These are phyloP conservation scores for Macrobrachium rosenbergii DNA, from an alignment of 1,140 invertebrate genomes.

Conservation along the genomic window DNA sequence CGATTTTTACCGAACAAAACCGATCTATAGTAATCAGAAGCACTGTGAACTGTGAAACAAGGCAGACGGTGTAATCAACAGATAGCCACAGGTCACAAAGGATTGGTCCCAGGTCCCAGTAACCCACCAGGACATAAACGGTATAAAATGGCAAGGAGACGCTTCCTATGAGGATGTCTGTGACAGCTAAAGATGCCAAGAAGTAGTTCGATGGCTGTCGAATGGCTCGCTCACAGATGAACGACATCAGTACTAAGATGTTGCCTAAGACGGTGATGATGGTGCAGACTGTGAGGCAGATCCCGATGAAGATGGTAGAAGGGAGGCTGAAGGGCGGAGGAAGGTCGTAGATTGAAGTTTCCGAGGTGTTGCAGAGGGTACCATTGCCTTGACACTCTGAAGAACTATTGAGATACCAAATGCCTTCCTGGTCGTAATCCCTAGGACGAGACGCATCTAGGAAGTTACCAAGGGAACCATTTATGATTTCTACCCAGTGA, in stretches of 20 bases:
- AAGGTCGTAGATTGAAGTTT: constrained; percentile 38
- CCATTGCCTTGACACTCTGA: constrained; percentile 4
- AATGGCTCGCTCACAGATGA: constrained; percentile 96
- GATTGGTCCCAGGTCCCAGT: constrained; percentile 96
- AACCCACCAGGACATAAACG: constrained; percentile 94
- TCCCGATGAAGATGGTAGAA: constrained; percentile 92
- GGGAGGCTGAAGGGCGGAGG: constrained; percentile 81
- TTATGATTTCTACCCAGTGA: no score
- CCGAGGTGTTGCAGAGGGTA: not conserved
- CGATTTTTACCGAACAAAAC: constrained; percentile 99
- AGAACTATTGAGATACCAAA: not conserved
- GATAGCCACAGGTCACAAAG: constrained; percentile 99
- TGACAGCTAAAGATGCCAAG: constrained; percentile 97
- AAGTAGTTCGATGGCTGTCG: constrained; percentile 99
- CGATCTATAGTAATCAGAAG: constrained; percentile 98
- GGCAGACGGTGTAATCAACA: constrained; percentile 98
- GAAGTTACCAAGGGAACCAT: no score
- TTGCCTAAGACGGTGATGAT: constrained; percentile 95
- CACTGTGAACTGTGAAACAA: constrained; percentile 99
- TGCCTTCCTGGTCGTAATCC: not conserved
- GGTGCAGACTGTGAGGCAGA: constrained; percentile 89
- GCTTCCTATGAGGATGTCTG: constrained; percentile 97
- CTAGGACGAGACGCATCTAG: constrained; percentile 4
- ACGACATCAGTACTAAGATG: constrained; percentile 94
- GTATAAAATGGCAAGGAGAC: constrained; percentile 97